phyloP scores from a whole-genome alignment of 2,888 invertebrate genomes.

The Rhabditophanes sp. region DNA sequence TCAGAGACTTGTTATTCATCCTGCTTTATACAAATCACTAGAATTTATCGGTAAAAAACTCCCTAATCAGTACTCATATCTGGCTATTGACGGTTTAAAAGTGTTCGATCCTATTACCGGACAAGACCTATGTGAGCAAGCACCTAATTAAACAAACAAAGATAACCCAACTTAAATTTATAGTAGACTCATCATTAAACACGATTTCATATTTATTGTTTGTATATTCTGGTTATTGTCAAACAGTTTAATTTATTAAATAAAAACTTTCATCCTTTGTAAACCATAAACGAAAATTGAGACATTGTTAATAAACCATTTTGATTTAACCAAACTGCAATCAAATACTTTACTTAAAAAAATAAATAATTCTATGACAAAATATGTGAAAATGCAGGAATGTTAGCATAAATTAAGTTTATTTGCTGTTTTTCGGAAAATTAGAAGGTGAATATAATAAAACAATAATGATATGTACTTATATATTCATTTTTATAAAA shows the following conservation, averaged over 20 bases:
- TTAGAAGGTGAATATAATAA: background rate
- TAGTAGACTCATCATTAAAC: too few relatives aligned
- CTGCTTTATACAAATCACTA: conserved; percentile 16
- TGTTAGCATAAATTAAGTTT: background rate
- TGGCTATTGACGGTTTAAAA: conserved; percentile 28
- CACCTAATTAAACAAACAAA: too few relatives aligned
- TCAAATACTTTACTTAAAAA: too few relatives aligned
- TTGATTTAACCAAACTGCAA: too few relatives aligned
- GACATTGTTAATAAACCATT: too few relatives aligned
- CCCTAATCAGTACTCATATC: conserved; percentile 16
- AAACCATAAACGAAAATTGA: too few relatives aligned
- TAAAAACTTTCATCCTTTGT: too few relatives aligned
- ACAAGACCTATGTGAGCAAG: conserved; percentile 7
- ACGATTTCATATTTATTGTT: too few relatives aligned
- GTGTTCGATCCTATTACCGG: conserved; percentile 20
- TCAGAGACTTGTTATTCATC: conserved; percentile 13
- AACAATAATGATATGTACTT: background rate
- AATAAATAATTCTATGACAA: background rate
- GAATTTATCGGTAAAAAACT: too few relatives aligned
- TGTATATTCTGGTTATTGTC: too few relatives aligned
- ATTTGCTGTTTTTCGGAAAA: background rate
- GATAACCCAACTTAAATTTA: too few relatives aligned
- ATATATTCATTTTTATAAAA: background rate
- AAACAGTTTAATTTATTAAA: too few relatives aligned
- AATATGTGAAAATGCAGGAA: background rate